These are phyloP conservation scores for Psammodynastes pulverulentus DNA, from an alignment of 2,113 vertebrate species.

Conservation along the genomic window DNA sequence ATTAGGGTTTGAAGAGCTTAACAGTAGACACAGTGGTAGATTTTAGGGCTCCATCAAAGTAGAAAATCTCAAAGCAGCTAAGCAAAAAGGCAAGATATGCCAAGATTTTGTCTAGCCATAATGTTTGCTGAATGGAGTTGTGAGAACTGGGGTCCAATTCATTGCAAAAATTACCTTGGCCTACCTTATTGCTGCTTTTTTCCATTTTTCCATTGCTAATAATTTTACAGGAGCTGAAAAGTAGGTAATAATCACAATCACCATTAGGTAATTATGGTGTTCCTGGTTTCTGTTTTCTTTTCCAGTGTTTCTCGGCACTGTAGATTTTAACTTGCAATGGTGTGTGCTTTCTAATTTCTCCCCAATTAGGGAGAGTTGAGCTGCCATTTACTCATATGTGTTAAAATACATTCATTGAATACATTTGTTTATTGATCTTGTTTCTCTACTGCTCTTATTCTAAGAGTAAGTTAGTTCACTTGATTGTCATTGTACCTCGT, in stretches of 20 bases:
- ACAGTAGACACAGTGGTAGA: neutral
- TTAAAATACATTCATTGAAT: neutral
- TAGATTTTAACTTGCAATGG: neutral
- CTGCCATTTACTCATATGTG: neutral
- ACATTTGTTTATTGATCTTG: neutral
- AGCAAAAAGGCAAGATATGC: neutral
- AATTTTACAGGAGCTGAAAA: neutral
- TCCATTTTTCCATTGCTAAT: neutral
- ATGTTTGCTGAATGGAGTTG: neutral
- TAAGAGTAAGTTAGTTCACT: neutral
- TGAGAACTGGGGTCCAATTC: neutral
- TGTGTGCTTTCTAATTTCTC: neutral
- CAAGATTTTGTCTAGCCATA: neutral
- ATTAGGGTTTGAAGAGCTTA: neutral
- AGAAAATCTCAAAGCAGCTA: neutral
- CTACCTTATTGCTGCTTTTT: neutral
- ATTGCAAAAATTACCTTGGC: neutral
- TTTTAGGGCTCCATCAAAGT: neutral
- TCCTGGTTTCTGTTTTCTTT: neutral
- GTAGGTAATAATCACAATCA: neutral
- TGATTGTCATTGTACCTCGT: too few relatives aligned
- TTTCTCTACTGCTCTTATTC: neutral
- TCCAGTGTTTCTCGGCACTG: neutral
- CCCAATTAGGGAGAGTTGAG: neutral
- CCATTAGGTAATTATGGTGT: neutral